phyloP scores from a whole-genome alignment of 2,888 invertebrate genomes.

The Tenthredo livida region DNA sequence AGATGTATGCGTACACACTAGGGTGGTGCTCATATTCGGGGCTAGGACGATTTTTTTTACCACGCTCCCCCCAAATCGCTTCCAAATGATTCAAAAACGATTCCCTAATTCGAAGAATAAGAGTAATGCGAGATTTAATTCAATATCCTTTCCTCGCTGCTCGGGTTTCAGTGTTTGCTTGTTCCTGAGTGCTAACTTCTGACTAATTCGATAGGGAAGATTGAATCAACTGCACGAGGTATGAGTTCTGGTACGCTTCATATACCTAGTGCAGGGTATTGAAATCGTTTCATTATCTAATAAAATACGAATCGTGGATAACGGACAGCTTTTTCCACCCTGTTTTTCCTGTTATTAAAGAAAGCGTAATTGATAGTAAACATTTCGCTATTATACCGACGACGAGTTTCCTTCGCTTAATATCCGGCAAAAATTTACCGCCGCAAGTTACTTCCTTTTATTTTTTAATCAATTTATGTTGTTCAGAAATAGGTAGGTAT shows the following conservation, averaged over 20 bases:
- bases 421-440: background rate
- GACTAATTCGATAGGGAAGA: conserved; percentile 36
- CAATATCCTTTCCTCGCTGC: conserved; percentile 20
- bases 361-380: background rate
- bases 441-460: background rate
- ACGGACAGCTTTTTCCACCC: background rate
- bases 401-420: background rate
- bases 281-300: conserved; percentile 1
- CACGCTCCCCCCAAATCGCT: too few species aligned
- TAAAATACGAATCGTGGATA: background rate
- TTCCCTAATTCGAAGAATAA: too few species aligned
- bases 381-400: background rate
- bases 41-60: too few species aligned
- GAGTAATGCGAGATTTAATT: conserved; percentile 33
- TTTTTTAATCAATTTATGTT: background rate
- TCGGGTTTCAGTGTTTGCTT: conserved; percentile 19
- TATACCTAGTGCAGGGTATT: background rate
- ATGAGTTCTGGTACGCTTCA: conserved; percentile 11
- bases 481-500: background rate
- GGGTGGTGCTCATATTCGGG: too few species aligned
- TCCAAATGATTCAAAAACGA: too few species aligned
- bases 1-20: background rate
- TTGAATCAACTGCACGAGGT: conserved; percentile 39
- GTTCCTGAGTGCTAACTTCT: conserved; percentile 41
- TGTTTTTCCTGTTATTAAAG: background rate